Conservation (phyloP, 2,113 vertebrate genomes). For the Ivindomyrus marchei region DNA sequence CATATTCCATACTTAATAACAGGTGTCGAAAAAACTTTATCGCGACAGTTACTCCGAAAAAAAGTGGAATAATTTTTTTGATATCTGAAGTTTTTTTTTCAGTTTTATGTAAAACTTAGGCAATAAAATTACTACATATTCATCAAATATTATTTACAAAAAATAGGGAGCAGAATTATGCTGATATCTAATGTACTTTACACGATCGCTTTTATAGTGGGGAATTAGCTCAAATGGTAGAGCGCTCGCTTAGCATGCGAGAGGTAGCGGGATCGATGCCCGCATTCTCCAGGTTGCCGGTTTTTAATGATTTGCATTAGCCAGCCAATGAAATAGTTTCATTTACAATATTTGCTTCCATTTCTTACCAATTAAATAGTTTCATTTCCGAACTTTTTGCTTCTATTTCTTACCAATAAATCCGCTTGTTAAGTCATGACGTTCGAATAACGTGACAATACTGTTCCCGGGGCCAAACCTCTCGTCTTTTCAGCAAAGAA, state of each 20-base stretch:
- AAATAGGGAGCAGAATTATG: not conserved
- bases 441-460: not conserved
- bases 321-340: not conserved
- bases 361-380: not conserved
- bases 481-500: no score
- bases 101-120: not conserved
- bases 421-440: not conserved
- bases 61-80: not conserved
- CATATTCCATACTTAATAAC: not conserved
- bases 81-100: not conserved
- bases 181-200: not conserved
- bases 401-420: not conserved
- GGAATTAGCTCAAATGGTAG: conserved; percentile 63
- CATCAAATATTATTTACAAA: not conserved
- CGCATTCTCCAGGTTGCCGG: conserved; percentile 34
- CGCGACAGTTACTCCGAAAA: not conserved
- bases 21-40: not conserved
- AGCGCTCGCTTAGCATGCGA: conserved; percentile 59
- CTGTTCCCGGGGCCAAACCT: not conserved
- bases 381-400: not conserved
- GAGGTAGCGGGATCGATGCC: conserved; percentile 53
- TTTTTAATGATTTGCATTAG: not conserved
- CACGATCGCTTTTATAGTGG: rapidly evolving
- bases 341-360: not conserved
- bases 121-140: not conserved